These are phyloP conservation scores for Falcunculus frontatus DNA, from an alignment of 2,113 vertebrate genomes.

Conservation along the genomic window DNA sequence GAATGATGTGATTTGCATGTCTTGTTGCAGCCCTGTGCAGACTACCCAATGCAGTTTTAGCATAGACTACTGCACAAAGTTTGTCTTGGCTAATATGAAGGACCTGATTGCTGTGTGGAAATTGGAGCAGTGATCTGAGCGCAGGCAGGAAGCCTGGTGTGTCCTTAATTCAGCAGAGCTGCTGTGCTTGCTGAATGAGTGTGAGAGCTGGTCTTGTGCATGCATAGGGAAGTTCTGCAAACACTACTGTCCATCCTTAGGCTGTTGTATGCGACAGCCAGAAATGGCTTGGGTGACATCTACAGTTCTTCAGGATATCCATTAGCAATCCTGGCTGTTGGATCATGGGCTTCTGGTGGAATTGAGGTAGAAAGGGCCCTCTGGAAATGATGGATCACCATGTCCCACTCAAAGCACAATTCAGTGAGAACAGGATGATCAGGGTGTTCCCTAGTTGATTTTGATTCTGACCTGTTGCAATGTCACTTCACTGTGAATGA, in stretches of 20 bases:
- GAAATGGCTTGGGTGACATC: background rate
- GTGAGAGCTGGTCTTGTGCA: background rate
- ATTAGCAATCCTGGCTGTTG: background rate
- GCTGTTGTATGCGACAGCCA: fast-evolving
- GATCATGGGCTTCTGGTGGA: background rate
- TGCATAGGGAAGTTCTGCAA: background rate
- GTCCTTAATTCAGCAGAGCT: background rate
- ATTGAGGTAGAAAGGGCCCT: background rate
- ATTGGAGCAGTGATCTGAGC: background rate
- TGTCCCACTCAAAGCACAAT: background rate
- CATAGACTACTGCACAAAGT: background rate
- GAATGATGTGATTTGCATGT: background rate
- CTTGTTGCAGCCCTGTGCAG: background rate
- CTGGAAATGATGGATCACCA: background rate
- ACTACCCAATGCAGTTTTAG: background rate
- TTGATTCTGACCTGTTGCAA: background rate
- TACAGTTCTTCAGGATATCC: background rate
- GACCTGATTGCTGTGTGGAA: background rate
- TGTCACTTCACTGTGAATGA: background rate
- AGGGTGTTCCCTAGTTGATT: background rate
- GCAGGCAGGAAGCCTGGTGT: fast-evolving
- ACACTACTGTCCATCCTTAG: background rate
- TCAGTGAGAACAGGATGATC: background rate
- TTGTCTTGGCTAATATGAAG: background rate
- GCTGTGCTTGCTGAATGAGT: background rate